Conservation (phyloP, 2,888 invertebrate species). For the Caenorhabditis sp. region DNA sequence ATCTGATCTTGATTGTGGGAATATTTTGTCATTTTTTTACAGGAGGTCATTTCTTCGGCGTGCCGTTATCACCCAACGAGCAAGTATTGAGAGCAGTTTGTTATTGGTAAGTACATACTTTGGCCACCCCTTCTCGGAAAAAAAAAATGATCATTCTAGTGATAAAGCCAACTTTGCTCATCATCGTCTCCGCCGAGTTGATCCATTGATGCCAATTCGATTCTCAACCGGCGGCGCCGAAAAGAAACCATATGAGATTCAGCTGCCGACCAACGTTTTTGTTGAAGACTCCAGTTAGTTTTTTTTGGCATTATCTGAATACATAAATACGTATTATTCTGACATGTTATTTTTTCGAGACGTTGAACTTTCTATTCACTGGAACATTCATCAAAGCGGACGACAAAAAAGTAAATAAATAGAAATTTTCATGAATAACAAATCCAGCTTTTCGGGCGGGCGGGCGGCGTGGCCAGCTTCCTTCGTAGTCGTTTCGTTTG, state of each 20-base stretch:
- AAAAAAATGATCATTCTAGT: slow-evolving; percentile 2
- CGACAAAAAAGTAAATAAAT: background rate
- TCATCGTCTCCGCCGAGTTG: slow-evolving; percentile 34
- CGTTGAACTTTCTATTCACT: background rate
- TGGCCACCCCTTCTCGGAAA: no score
- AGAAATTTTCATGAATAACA: background rate
- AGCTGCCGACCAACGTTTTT: no score
- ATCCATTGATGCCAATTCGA: slow-evolving; percentile 41
- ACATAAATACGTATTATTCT: slow-evolving; percentile 7
- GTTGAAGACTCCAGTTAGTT: slow-evolving; percentile 2
- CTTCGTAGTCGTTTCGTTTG: background rate
- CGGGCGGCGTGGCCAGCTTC: no score
- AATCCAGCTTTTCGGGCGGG: background rate
- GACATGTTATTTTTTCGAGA: background rate
- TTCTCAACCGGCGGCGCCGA: slow-evolving; percentile 23
- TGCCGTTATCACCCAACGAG: slow-evolving; percentile 40
- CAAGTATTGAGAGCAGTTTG: slow-evolving; percentile 41
- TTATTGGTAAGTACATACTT: slow-evolving; percentile 37
- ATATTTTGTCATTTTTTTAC: background rate
- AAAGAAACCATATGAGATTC: background rate
- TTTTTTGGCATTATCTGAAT: slow-evolving; percentile 15
- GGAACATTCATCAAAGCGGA: background rate
- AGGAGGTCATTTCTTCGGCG: slow-evolving; percentile 39
- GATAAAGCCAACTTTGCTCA: slow-evolving; percentile 37
- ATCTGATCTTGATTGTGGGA: no score